Evolutionary conservation across 2,888 invertebrate species (phyloP).

Genomic region (Drosophila nigricruria): DNA sequence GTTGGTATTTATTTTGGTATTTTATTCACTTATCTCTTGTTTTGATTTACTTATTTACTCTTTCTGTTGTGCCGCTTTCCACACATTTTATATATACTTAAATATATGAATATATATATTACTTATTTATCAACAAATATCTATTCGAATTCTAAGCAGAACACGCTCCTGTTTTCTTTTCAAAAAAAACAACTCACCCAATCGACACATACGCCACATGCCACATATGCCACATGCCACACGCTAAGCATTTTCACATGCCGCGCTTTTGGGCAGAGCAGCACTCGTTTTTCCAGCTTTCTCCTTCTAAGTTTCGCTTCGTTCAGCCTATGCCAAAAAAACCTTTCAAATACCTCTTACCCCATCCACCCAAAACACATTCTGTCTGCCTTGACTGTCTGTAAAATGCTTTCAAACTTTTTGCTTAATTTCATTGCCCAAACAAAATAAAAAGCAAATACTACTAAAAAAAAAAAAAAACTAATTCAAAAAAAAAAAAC

Average conservation of each 20-base stretch:
- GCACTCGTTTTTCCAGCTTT: constrained; percentile 47
- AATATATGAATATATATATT: constrained; percentile 17
- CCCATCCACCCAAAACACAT: constrained; percentile 10
- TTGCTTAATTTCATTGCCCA: constrained; percentile 47
- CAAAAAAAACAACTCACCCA: constrained; percentile 23
- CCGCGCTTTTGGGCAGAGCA: constrained; percentile 58
- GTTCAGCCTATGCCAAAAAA: constrained; percentile 29
- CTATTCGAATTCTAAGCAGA: constrained; percentile 27
- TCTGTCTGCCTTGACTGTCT: constrained; percentile 43
- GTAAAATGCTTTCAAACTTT: constrained; percentile 39
- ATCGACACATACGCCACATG: constrained; percentile 42
- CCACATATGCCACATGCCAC: constrained; percentile 21
- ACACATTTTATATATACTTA: constrained; percentile 22
- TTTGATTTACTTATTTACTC: constrained; percentile 39
- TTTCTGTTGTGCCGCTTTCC: constrained; percentile 70
- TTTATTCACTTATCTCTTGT: constrained; percentile 48
- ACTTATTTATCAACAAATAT: constrained; percentile 36
- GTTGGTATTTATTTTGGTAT: constrained; percentile 73
- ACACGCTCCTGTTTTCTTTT: constrained; percentile 24
- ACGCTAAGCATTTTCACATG: constrained; percentile 38
- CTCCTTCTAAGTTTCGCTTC: constrained; percentile 36
- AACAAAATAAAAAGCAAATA: constrained; percentile 6
- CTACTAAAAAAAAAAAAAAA: constrained; percentile 1
- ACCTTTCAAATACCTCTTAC: constrained; percentile 12
- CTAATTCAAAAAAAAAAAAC: not conserved